A percentile compares a stretch with the other conserved stretches of the same genome.
These are phyloP conservation scores for Tribolium freemani DNA, from an alignment of 2,888 invertebrate species.

Conservation along the genomic window DNA sequence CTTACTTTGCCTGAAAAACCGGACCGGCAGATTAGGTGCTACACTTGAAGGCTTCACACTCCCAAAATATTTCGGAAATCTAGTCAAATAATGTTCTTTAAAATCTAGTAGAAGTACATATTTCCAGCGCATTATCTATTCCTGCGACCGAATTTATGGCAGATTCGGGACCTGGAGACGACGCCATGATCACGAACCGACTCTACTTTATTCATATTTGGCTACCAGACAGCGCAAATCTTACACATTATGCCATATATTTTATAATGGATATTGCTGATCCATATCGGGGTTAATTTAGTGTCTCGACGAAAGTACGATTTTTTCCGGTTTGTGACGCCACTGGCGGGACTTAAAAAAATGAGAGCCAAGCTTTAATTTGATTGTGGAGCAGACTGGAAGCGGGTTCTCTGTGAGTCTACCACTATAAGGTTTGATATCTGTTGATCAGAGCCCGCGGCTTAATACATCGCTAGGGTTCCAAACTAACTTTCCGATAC, in stretches of 20 bases:
- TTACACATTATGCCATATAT: constrained; percentile 2
- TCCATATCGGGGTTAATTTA: background rate
- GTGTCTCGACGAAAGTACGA: background rate
- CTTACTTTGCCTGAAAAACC: constrained; percentile 3
- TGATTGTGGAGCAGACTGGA: constrained; percentile 28
- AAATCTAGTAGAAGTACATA: too few relatives aligned
- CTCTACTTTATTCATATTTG: constrained; percentile 25
- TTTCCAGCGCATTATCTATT: background rate
- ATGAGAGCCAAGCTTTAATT: constrained; percentile 24
- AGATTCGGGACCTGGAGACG: background rate
- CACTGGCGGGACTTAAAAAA: constrained; percentile 10
- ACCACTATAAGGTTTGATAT: constrained; percentile 27
- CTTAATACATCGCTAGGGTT: constrained; percentile 30
- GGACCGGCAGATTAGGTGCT: constrained; percentile 14
- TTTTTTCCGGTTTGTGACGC: background rate
- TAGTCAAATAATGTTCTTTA: too few relatives aligned
- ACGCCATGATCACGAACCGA: constrained; percentile 4
- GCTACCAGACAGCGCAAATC: constrained; percentile 22
- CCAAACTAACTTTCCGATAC: constrained; percentile 37
- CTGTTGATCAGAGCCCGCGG: constrained; percentile 31
- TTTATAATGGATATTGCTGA: background rate
- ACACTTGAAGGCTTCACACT: background rate
- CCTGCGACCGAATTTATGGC: constrained; percentile 4
- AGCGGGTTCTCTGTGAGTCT: constrained; percentile 22
- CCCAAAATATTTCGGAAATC: too few relatives aligned